Conservation (phyloP, 1,140 invertebrate genomes). For the Schlechtendalia chinensis region DNA sequence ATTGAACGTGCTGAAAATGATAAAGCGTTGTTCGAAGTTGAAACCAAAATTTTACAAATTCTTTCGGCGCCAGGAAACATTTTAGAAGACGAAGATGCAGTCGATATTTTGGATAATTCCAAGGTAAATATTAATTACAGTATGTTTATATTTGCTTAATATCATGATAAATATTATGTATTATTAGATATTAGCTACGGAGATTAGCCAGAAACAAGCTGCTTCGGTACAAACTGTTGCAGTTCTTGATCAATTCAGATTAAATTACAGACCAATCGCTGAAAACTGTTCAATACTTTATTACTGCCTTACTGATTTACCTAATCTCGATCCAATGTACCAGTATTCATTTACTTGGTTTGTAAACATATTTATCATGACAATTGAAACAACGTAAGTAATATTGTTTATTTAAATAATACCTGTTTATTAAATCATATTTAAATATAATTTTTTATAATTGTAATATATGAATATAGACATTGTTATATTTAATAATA, state of each 20-base stretch:
- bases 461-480: too few species aligned
- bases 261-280: slow-evolving; percentile 80
- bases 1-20: slow-evolving; percentile 82
- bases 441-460: too few species aligned
- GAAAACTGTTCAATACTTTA: slow-evolving; percentile 84
- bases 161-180: background rate
- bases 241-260: slow-evolving; percentile 72
- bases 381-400: slow-evolving; percentile 75
- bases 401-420: too few species aligned
- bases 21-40: slow-evolving; percentile 74
- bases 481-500: too few species aligned
- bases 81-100: slow-evolving; percentile 87
- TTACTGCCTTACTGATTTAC: slow-evolving; percentile 87
- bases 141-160: background rate
- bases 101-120: slow-evolving; percentile 81
- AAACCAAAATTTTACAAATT: slow-evolving; percentile 86
- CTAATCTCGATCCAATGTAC: slow-evolving; percentile 95
- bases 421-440: too few species aligned
- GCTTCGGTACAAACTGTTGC: slow-evolving; percentile 69
- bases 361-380: slow-evolving; percentile 84
- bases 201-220: slow-evolving; percentile 81
- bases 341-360: slow-evolving; percentile 90
- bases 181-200: slow-evolving; percentile 64
- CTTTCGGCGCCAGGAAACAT: slow-evolving; percentile 83
- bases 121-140: slow-evolving; percentile 61